A percentile compares a stretch with the other conserved stretches of the same genome.
phyloP scores from a whole-genome alignment of 2,797 vertebrate species.

The Liparis tanakae region DNA sequence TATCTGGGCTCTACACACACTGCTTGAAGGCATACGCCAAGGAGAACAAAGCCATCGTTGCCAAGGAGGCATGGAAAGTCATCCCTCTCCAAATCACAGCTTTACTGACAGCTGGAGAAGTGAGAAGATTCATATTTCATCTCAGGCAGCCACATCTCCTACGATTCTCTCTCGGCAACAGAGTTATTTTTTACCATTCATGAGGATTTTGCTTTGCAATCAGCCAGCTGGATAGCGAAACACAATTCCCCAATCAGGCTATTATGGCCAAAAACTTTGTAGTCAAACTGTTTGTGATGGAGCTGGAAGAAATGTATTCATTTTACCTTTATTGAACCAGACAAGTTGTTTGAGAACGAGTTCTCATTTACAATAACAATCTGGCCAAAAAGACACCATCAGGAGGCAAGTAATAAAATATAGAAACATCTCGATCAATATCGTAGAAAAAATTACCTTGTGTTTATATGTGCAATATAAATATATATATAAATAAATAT shows the following conservation, averaged over 20 bases:
- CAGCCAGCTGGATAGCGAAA: conserved; percentile 63
- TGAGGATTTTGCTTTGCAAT: conserved; percentile 59
- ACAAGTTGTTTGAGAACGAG: too few relatives aligned
- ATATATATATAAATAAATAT: too few relatives aligned
- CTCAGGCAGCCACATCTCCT: conserved; percentile 55
- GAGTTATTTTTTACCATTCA: conserved; percentile 72
- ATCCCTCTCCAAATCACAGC: conserved; percentile 51
- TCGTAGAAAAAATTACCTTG: too few relatives aligned
- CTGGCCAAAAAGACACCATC: too few relatives aligned
- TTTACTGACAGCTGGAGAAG: conserved; percentile 73
- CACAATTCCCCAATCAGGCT: conserved; percentile 59
- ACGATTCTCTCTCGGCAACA: conserved; percentile 55
- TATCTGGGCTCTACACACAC: conserved; percentile 35
- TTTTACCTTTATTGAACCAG: too few relatives aligned
- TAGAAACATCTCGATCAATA: too few relatives aligned
- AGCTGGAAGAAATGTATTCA: background rate
- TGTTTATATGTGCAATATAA: too few relatives aligned
- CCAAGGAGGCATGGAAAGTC: conserved; percentile 59
- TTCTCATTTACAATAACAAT: too few relatives aligned
- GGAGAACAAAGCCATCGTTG: conserved; percentile 63
- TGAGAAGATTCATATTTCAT: conserved; percentile 77
- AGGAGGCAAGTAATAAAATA: too few relatives aligned
- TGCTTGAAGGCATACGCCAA: conserved; percentile 58
- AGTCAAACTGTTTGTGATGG: conserved; percentile 32
- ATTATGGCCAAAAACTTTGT: conserved; percentile 44